Conservation (phyloP, 37 sponge, comb jelly and placozoan genomes). For the Tethya wilhelma region DNA sequence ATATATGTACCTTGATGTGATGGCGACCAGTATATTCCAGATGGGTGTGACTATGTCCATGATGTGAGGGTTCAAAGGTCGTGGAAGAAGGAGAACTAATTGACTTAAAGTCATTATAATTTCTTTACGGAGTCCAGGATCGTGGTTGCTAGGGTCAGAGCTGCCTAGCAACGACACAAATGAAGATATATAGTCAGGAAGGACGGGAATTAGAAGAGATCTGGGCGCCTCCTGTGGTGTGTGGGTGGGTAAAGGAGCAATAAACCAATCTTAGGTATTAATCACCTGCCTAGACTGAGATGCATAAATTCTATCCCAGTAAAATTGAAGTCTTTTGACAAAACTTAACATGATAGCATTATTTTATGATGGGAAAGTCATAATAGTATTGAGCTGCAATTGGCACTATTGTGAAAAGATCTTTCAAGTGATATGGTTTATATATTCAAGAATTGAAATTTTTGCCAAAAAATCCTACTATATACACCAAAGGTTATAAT, state of each 20-base stretch:
- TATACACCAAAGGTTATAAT: too few relatives aligned
- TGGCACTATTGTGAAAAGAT: too few relatives aligned
- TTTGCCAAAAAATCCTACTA: too few relatives aligned
- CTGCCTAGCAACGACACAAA: conserved; percentile 51
- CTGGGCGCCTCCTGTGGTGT: conserved; percentile 18
- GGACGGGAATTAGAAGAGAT: conserved; percentile 34
- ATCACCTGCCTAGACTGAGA: too few relatives aligned
- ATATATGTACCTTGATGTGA: conserved; percentile 28
- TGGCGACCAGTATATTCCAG: conserved; percentile 59
- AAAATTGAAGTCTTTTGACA: too few relatives aligned
- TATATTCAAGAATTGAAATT: too few relatives aligned
- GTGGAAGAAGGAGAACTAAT: conserved; percentile 57
- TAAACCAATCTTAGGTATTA: neutral
- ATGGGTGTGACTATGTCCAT: conserved; percentile 49
- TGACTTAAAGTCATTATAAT: conserved; percentile 47
- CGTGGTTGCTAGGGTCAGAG: conserved; percentile 12
- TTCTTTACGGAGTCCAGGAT: conserved; percentile 64
- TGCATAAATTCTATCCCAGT: too few relatives aligned
- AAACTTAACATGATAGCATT: too few relatives aligned
- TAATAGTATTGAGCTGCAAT: too few relatives aligned
- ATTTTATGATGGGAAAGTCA: too few relatives aligned
- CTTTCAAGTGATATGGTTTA: too few relatives aligned
- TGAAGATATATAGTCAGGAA: conserved; percentile 23
- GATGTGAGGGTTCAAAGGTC: conserved; percentile 40
- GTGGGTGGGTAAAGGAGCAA: neutral